These are phyloP conservation scores for Drosophila gaucha DNA, from an alignment of 2,888 invertebrate species.

Conservation along the genomic window DNA sequence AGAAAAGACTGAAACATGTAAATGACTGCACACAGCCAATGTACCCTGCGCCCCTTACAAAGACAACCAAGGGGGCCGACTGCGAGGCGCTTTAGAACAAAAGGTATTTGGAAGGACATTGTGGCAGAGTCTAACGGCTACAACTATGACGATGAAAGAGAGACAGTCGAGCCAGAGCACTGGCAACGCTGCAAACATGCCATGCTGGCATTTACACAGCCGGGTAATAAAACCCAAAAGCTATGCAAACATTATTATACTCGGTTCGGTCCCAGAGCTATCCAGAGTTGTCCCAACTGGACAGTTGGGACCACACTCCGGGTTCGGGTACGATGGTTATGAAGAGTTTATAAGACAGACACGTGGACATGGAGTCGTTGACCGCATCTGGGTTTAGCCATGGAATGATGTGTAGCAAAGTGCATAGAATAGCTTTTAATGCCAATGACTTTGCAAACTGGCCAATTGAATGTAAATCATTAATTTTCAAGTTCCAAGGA, in stretches of 20 bases:
- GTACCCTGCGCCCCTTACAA: slow-evolving; percentile 12
- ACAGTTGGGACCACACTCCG: slow-evolving; percentile 12
- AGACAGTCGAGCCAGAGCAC: slow-evolving; percentile 8
- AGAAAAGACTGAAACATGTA: slow-evolving; percentile 63
- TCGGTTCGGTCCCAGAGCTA: slow-evolving; percentile 28
- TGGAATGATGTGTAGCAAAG: neutral
- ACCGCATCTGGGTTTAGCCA: slow-evolving; percentile 21
- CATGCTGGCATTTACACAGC: slow-evolving; percentile 70
- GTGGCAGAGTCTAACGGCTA: slow-evolving; percentile 45
- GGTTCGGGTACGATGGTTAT: slow-evolving; percentile 18
- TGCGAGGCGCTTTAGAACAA: slow-evolving; percentile 37
- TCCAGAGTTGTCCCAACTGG: slow-evolving; percentile 21
- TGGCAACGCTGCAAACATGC: slow-evolving; percentile 46
- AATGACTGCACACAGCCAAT: slow-evolving; percentile 57
- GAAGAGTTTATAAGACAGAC: slow-evolving; percentile 48
- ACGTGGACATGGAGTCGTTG: slow-evolving; percentile 34
- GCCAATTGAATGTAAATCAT: neutral
- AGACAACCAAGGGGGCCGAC: neutral
- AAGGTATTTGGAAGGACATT: slow-evolving; percentile 57
- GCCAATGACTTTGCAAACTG: slow-evolving; percentile 19
- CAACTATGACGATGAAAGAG: slow-evolving; percentile 32
- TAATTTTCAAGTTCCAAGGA: neutral
- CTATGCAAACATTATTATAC: slow-evolving; percentile 78
- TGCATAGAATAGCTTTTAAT: slow-evolving; percentile 27
- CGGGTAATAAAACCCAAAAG: slow-evolving; percentile 74